Evolutionary conservation across 2,888 invertebrate genomes (phyloP).

Genomic region (Microctonus brassicae): DNA sequence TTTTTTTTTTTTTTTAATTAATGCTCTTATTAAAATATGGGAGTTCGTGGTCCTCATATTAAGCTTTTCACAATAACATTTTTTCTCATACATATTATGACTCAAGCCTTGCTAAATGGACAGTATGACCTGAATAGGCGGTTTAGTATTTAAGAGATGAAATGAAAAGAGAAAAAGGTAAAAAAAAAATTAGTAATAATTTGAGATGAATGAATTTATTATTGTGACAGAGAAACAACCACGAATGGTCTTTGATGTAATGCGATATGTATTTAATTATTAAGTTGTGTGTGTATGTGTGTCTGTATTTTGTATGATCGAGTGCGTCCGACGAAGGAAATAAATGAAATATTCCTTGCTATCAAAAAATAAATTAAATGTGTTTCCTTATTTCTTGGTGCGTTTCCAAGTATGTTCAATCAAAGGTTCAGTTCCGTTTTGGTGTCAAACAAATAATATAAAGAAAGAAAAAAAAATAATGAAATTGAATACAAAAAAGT

Average conservation of each 20-base stretch:
- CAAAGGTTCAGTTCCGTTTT: constrained; percentile 74
- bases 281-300: constrained; percentile 68
- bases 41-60: background rate
- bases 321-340: constrained; percentile 60
- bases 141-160: constrained; percentile 4
- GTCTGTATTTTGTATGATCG: constrained; percentile 59
- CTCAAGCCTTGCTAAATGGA: background rate
- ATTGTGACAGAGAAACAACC: constrained; percentile 29
- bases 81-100: background rate
- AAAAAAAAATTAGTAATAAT: constrained; percentile 10
- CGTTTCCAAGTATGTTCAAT: constrained; percentile 70
- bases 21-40: background rate
- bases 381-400: constrained; percentile 71
- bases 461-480: constrained; percentile 32
- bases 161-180: background rate
- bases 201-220: constrained; percentile 24
- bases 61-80: background rate
- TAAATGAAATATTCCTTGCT: constrained; percentile 67
- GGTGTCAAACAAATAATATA: constrained; percentile 74
- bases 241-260: background rate
- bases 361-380: constrained; percentile 55
- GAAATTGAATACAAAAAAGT: constrained; percentile 12
- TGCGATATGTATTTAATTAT: constrained; percentile 40
- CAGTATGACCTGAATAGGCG: background rate
- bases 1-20: background rate